Percentiles rank a stretch among this genome's conserved stretches.
Conservation (phyloP, 2,797 vertebrate species). For the Macropus fuliginosus region DNA sequence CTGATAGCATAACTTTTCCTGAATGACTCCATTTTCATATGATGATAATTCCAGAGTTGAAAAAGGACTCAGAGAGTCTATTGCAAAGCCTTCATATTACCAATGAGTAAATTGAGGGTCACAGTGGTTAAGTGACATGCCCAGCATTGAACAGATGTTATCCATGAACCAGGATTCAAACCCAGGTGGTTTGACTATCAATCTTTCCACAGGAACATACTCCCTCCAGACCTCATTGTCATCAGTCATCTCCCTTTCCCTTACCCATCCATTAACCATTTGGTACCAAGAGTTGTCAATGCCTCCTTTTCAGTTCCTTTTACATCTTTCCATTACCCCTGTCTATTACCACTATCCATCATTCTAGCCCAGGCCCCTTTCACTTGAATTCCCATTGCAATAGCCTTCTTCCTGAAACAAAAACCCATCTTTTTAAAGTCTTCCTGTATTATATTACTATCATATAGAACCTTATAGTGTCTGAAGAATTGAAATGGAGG, state of each 20-base stretch:
- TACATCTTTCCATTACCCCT: neutral
- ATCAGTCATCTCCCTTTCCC: neutral
- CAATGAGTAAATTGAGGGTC: neutral
- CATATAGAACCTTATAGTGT: too few species aligned
- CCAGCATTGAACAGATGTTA: neutral
- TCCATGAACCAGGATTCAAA: neutral
- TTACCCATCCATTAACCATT: neutral
- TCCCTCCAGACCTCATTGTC: neutral
- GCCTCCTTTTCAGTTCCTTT: neutral
- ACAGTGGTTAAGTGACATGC: neutral
- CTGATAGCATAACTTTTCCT: neutral
- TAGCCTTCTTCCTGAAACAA: neutral
- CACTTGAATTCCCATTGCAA: neutral
- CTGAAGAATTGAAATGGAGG: too few species aligned
- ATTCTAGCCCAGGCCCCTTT: neutral
- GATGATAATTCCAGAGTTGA: neutral
- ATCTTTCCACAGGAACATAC: neutral
- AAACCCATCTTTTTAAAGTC: too few species aligned
- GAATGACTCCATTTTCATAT: neutral
- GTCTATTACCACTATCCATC: neutral
- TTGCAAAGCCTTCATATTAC: neutral
- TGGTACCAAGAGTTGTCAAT: neutral
- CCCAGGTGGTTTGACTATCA: neutral
- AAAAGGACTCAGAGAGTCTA: neutral
- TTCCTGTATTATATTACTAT: too few species aligned